phyloP scores from a whole-genome alignment of 2,888 invertebrate species.

The Lasioglossum marginatum region DNA sequence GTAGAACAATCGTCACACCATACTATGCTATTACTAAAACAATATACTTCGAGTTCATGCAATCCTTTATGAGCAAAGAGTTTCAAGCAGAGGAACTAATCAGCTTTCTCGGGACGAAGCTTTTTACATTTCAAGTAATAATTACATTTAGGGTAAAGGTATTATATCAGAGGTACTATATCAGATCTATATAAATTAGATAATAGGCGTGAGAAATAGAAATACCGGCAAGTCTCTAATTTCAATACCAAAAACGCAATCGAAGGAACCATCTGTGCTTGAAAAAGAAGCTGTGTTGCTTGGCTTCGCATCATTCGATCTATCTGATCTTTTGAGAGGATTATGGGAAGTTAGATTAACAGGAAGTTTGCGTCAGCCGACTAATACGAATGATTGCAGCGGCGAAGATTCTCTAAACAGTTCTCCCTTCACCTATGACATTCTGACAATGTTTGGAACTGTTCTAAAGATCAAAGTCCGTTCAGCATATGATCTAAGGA shows the following conservation, averaged over 20 bases:
- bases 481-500: slow-evolving; percentile 32
- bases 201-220: slow-evolving; percentile 39
- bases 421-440: slow-evolving; percentile 36
- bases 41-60: slow-evolving; percentile 47
- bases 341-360: slow-evolving; percentile 44
- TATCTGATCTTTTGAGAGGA: slow-evolving; percentile 51
- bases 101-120: slow-evolving; percentile 39
- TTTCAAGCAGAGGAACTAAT: slow-evolving; percentile 43
- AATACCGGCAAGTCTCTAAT: not conserved
- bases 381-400: not conserved
- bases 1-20: slow-evolving; percentile 34
- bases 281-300: slow-evolving; percentile 39
- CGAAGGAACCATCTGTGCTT: not conserved
- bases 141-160: no score
- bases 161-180: no score
- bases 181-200: slow-evolving; percentile 9
- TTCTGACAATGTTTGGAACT: slow-evolving; percentile 23
- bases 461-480: slow-evolving; percentile 42
- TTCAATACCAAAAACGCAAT: not conserved
- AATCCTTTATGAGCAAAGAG: slow-evolving; percentile 40
- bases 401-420: not conserved
- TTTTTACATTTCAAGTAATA: slow-evolving; percentile 43
- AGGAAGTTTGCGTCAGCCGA: slow-evolving; percentile 37
- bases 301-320: slow-evolving; percentile 41
- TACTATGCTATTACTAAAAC: slow-evolving; percentile 23